Percentiles rank a stretch among this genome's conserved stretches.
Evolutionary conservation across 2,797 vertebrate genomes (phyloP).

Genomic region (Naso thynnoides): DNA sequence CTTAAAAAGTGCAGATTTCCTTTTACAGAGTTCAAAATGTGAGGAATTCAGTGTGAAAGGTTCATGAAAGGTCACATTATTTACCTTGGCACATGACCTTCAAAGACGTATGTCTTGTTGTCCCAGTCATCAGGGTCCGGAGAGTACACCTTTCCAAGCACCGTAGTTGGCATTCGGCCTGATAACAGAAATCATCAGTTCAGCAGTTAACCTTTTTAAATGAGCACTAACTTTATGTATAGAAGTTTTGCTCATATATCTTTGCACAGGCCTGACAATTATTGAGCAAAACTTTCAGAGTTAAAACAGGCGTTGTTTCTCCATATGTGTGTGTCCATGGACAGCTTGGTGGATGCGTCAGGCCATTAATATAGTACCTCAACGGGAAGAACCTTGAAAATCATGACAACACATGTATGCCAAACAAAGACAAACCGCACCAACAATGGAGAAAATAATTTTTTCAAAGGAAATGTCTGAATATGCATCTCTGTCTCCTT

Average conservation of each 20-base stretch:
- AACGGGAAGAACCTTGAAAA: neutral
- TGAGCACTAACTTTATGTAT: neutral
- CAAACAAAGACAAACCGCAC: conserved; percentile 1
- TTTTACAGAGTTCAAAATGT: neutral
- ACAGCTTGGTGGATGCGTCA: too few relatives aligned
- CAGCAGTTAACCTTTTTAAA: conserved; percentile 1
- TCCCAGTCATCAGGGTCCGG: conserved; percentile 94
- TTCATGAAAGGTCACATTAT: conserved; percentile 43
- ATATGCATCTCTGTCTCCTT: neutral
- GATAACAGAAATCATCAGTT: conserved; percentile 54
- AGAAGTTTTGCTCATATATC: neutral
- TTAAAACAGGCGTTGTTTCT: too few relatives aligned
- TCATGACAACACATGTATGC: neutral
- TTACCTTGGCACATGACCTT: conserved; percentile 91
- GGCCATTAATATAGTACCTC: fast-evolving
- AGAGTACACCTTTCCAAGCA: conserved; percentile 90
- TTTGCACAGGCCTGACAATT: too few relatives aligned
- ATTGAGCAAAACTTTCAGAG: too few relatives aligned
- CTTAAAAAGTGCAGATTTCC: neutral
- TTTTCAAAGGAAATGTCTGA: neutral
- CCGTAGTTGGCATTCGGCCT: conserved; percentile 89
- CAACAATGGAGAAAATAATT: neutral
- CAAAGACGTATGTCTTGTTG: conserved; percentile 92
- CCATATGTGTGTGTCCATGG: too few relatives aligned
- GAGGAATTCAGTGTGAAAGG: neutral